Percentiles rank a stretch among this genome's conserved stretches.
These are phyloP conservation scores for Pachypeltis micranthus DNA, from an alignment of 1,140 invertebrate species.

Conservation along the genomic window DNA sequence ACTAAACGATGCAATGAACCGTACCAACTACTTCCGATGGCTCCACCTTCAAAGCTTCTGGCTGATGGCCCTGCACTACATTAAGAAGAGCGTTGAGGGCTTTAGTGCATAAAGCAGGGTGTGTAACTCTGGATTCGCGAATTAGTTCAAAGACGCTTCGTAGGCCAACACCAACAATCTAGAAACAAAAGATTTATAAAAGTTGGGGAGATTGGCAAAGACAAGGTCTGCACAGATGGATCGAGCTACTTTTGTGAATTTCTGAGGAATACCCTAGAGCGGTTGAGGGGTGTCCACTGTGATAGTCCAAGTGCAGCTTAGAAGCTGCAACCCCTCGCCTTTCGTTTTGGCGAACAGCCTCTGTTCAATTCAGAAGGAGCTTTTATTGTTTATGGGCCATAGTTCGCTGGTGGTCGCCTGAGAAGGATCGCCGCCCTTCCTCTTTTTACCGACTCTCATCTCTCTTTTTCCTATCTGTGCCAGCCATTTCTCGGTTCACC, in stretches of 20 bases:
- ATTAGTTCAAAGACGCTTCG: conserved; percentile 85
- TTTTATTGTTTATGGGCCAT: too few species aligned
- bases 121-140: conserved; percentile 64
- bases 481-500: too few species aligned
- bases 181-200: conserved; percentile 23
- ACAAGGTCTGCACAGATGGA: background rate
- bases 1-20: conserved; percentile 11
- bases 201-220: background rate
- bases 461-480: too few species aligned
- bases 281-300: too few species aligned
- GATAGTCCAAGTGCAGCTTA: too few species aligned
- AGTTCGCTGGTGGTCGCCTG: too few species aligned
- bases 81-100: conserved; percentile 77
- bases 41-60: conserved; percentile 66
- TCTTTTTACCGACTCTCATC: too few species aligned
- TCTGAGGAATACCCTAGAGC: background rate
- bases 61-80: conserved; percentile 78
- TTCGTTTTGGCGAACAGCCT: too few species aligned
- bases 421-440: too few species aligned
- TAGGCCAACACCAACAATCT: conserved; percentile 85
- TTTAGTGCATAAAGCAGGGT: conserved; percentile 74
- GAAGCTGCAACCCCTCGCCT: too few species aligned
- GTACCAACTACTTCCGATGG: conserved; percentile 62
- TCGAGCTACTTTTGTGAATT: background rate
- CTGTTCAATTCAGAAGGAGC: too few species aligned